Conservation (phyloP, 2,797 vertebrate species). For the Brachymystax lenok region DNA sequence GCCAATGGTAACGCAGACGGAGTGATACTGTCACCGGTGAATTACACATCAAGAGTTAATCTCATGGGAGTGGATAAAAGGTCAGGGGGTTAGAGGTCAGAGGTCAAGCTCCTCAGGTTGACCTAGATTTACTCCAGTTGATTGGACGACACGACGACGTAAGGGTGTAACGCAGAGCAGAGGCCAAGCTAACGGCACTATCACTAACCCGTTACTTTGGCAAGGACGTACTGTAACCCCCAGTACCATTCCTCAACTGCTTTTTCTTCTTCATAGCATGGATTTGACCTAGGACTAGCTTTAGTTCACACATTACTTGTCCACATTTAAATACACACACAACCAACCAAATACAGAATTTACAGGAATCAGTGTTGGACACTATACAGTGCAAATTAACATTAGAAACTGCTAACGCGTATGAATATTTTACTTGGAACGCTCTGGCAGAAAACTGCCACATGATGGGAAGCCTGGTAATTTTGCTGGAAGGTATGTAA, state of each 20-base stretch:
- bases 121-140: conserved; percentile 28
- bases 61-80: background rate
- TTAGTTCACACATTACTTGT: conserved; percentile 32
- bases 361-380: conserved; percentile 67
- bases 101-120: conserved; percentile 17
- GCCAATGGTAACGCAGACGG: background rate
- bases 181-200: conserved; percentile 14
- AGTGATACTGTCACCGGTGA: conserved; percentile 19
- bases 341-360: conserved; percentile 66
- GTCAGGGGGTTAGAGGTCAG: background rate
- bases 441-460: conserved; percentile 1
- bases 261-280: conserved; percentile 7
- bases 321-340: conserved; percentile 57
- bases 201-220: conserved; percentile 44
- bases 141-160: conserved; percentile 17
- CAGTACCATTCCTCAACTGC: background rate
- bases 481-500: background rate
- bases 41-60: conserved; percentile 16
- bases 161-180: background rate
- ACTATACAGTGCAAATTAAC: conserved; percentile 65
- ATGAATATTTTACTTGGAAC: background rate
- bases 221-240: conserved; percentile 24
- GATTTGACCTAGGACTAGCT: conserved; percentile 2
- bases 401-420: conserved; percentile 8
- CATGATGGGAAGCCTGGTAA: background rate